Evolutionary conservation across 2,888 invertebrate genomes (phyloP).

Genomic region (Nesidiocoris tenuis): DNA sequence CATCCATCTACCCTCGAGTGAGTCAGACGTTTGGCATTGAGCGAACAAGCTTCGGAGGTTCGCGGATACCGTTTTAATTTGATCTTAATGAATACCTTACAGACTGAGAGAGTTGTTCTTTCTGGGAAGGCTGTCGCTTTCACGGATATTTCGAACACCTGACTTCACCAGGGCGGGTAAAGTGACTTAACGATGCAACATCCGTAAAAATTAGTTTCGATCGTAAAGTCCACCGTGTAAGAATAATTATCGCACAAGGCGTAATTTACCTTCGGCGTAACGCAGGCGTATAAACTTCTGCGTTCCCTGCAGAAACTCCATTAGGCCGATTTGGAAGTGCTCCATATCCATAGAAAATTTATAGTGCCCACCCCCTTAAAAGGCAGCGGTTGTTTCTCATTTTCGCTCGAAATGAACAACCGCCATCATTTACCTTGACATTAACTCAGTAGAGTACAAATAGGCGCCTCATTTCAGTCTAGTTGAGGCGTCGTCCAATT

Average conservation of each 20-base stretch:
- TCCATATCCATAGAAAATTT: background rate
- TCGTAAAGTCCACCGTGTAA: no score
- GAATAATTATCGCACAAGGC: no score
- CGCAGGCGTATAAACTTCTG: no score
- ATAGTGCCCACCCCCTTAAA: background rate
- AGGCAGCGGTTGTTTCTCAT: background rate
- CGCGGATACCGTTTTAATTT: constrained; percentile 23
- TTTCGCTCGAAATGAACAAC: background rate
- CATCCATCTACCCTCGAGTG: background rate
- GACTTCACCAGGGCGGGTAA: background rate
- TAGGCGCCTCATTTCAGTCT: background rate
- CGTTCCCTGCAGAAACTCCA: no score
- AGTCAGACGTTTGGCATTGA: background rate
- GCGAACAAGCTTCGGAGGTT: background rate
- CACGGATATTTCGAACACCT: background rate
- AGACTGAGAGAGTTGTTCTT: background rate
- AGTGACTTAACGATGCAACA: no score
- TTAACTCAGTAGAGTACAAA: background rate
- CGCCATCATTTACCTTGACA: background rate
- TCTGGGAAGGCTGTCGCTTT: background rate
- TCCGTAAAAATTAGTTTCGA: no score
- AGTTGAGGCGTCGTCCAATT: background rate
- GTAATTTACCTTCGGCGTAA: no score
- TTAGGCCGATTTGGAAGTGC: no score
- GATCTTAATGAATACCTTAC: constrained; percentile 22